Evolutionary conservation across 1,140 invertebrate species (phyloP), one percentile per base, ranked within the genome.

Genomic region (Halictus rubicundus): DNA sequence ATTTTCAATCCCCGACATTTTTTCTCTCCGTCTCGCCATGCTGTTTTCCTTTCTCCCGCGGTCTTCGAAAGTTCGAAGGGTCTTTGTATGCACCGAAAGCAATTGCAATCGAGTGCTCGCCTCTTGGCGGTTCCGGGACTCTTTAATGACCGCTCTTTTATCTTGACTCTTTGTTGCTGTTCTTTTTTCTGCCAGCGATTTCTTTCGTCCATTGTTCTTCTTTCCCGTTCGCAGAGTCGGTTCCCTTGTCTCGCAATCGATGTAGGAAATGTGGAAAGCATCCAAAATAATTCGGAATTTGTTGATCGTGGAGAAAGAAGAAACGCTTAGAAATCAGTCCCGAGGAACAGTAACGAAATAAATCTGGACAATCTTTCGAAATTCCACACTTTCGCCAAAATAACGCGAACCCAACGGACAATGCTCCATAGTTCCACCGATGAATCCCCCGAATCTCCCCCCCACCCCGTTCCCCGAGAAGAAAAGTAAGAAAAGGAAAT

Each of bases 41-140:
- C 3, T 12, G 9, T 46, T 10, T 14, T 12, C 10, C 10, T 46
- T 46, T 14, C 10, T 12, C 42, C 42, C 42, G 2, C 42, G 10
- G 10, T 46, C 14, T 46, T 14, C 14, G 71, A 39, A 42, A 61
- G 25, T 63, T 81, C 32, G 42, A 49, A 49, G 73, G 60, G 71
- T 77, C 79, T 83, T 82, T 72, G 59, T 72, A 77, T 72, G 64
- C 68, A 39, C 57, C 64, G 19, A 68, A 46, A 83, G 73, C 80
- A 86, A 86, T 86, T 76, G 84, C 83, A 85, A 80, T 80, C 46
- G 71, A 85, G 84, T 86, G 83, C 80, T 80, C 14, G 75, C 37
- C 46, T 70, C 80, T 46, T 39, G 64, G 37, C 70, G 70, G 75
- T 59, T 79, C 64, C 46, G 68, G 68, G 75, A 71, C 77, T 82